Percentiles rank a stretch among this genome's conserved stretches.
Evolutionary conservation across 2,888 invertebrate genomes (phyloP).

Genomic region (Pegoplata infirma): DNA sequence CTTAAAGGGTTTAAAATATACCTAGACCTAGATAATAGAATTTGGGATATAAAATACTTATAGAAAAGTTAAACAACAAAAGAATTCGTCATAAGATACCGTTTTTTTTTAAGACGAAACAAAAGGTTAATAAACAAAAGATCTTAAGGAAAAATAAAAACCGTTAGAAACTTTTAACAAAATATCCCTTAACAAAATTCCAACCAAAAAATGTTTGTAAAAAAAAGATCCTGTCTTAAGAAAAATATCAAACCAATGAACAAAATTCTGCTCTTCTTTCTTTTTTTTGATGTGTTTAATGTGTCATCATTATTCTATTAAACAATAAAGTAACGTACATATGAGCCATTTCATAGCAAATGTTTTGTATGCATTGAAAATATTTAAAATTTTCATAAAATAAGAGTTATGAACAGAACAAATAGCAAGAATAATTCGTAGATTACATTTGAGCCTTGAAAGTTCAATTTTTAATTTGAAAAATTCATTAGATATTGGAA

Average conservation of each 20-base stretch:
- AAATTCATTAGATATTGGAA: no score
- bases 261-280: background rate
- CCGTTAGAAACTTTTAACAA: slow-evolving; percentile 38
- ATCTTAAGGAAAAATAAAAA: slow-evolving; percentile 3
- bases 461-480: no score
- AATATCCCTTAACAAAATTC: no score
- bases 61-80: slow-evolving; percentile 13
- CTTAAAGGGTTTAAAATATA: background rate
- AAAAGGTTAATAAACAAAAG: slow-evolving; percentile 24
- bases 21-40: background rate
- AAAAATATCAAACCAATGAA: background rate
- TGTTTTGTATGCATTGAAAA: no score
- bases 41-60: background rate
- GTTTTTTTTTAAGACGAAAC: background rate
- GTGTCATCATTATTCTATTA: background rate
- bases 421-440: no score
- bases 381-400: no score
- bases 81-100: background rate
- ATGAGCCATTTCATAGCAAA: no score
- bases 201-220: background rate
- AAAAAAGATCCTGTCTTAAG: slow-evolving; percentile 34
- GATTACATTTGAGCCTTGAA: no score
- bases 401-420: no score
- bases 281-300: background rate
- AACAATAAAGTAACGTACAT: slow-evolving; percentile 23